phyloP scores from a whole-genome alignment of 2,797 vertebrate genomes.

The Siniperca obscura region DNA sequence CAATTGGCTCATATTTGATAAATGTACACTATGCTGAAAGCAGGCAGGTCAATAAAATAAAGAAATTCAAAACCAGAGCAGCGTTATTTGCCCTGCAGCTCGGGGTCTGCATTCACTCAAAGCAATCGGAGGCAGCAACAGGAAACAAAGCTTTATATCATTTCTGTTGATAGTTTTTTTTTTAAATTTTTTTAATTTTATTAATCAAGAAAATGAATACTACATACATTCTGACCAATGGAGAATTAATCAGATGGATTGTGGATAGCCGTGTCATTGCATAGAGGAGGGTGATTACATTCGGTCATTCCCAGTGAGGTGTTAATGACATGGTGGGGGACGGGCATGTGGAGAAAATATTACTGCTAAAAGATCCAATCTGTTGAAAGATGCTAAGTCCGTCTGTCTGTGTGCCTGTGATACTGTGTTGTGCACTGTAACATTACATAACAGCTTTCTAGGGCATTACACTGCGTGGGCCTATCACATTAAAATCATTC shows the following conservation, averaged over 20 bases:
- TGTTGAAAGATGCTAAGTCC: slow-evolving; percentile 45
- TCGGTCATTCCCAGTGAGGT: slow-evolving; percentile 81
- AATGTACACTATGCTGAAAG: slow-evolving; percentile 35
- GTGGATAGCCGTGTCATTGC: slow-evolving; percentile 75
- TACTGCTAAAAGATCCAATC: slow-evolving; percentile 50
- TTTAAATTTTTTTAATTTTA: not conserved
- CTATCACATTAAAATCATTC: slow-evolving; percentile 13
- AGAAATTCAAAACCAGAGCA: slow-evolving; percentile 49
- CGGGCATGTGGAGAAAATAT: slow-evolving; percentile 51
- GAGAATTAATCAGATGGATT: slow-evolving; percentile 75
- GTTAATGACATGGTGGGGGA: slow-evolving; percentile 78
- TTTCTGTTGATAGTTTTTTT: slow-evolving; percentile 55
- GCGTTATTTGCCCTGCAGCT: slow-evolving; percentile 54
- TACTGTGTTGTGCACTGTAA: slow-evolving; percentile 31
- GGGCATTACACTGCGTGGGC: slow-evolving; percentile 30
- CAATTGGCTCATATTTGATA: slow-evolving; percentile 22
- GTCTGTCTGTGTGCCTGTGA: slow-evolving; percentile 43
- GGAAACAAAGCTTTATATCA: slow-evolving; percentile 65
- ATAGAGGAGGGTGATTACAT: slow-evolving; percentile 79
- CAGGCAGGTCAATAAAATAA: slow-evolving; percentile 51
- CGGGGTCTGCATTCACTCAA: slow-evolving; percentile 62
- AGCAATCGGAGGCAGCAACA: slow-evolving; percentile 65
- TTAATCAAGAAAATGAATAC: slow-evolving; percentile 59
- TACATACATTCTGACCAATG: slow-evolving; percentile 53
- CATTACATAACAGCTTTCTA: slow-evolving; percentile 37